Percentiles rank a stretch among this genome's conserved stretches.
phyloP scores from a whole-genome alignment of 2,797 vertebrate genomes.

The Leucoraja ocellata region DNA sequence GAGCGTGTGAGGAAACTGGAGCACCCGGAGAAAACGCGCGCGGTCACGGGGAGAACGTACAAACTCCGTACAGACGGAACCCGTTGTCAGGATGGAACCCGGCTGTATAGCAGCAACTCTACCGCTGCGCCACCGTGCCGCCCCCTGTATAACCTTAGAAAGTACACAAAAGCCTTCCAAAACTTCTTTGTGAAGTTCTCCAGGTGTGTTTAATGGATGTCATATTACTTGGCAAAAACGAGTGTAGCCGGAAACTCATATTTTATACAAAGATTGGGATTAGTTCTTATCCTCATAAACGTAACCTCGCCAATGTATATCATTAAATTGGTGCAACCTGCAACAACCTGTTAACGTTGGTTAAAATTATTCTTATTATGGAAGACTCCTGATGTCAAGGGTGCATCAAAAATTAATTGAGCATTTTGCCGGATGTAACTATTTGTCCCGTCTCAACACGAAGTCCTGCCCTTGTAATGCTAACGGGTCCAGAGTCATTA shows the following conservation, averaged over 20 bases:
- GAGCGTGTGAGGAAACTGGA: too few species aligned
- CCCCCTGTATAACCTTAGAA: background rate
- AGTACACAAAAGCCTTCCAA: background rate
- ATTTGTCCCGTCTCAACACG: background rate
- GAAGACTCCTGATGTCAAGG: background rate
- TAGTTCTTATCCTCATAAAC: constrained; percentile 30
- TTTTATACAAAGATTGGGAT: constrained; percentile 14
- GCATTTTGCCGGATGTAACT: background rate
- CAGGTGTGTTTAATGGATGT: background rate
- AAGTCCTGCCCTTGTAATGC: background rate
- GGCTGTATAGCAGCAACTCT: too few species aligned
- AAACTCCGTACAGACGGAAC: too few species aligned
- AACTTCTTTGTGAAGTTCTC: background rate
- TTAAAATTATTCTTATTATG: constrained; percentile 22
- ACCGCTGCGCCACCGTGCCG: too few species aligned
- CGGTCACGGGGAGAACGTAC: too few species aligned
- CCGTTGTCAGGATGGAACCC: too few species aligned
- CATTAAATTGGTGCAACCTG: constrained; percentile 16
- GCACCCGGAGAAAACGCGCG: too few species aligned
- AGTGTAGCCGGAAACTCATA: background rate
- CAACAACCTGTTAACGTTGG: background rate
- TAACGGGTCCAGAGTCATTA: background rate
- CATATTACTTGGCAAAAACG: constrained; percentile 4
- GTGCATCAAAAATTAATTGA: constrained; percentile 15
- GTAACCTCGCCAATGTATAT: constrained; percentile 12